Evolutionary conservation across 2,888 invertebrate species (phyloP).

Genomic region (Agrilus biguttatus): DNA sequence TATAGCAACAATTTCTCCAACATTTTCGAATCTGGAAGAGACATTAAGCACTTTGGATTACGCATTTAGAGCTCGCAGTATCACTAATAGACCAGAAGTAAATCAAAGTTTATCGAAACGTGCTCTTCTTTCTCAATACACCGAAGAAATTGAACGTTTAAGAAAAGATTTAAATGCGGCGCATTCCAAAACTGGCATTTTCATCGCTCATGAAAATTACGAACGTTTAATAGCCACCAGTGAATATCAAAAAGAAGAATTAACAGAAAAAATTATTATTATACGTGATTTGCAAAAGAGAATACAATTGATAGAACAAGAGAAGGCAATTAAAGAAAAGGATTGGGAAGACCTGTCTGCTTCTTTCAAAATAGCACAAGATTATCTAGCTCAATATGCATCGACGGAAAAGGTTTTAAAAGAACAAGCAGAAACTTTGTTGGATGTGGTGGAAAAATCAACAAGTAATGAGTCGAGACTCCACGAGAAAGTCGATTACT

Average conservation of each 20-base stretch:
- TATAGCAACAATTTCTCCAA: constrained; percentile 91
- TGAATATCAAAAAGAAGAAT: constrained; percentile 51
- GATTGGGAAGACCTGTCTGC: constrained; percentile 5
- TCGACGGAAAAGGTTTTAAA: constrained; percentile 47
- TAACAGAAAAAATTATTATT: constrained; percentile 50
- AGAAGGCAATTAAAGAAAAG: constrained; percentile 4
- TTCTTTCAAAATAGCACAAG: constrained; percentile 43
- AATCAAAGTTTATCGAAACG: constrained; percentile 80
- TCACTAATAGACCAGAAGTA: constrained; percentile 84
- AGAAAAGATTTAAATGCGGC: constrained; percentile 76
- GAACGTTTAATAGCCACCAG: constrained; percentile 49
- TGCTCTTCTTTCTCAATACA: constrained; percentile 68
- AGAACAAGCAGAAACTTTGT: constrained; percentile 45
- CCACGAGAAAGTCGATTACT: constrained; percentile 44
- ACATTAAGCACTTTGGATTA: constrained; percentile 92
- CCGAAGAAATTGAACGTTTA: constrained; percentile 80
- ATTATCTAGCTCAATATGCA: constrained; percentile 48
- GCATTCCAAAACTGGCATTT: constrained; percentile 79
- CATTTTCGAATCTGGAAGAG: constrained; percentile 77
- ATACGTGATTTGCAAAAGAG: constrained; percentile 56
- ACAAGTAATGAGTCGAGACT: constrained; percentile 45
- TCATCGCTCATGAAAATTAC: constrained; percentile 74
- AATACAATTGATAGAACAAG: constrained; percentile 40
- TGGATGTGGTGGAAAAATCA: constrained; percentile 48
- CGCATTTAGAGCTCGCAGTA: constrained; percentile 87